phyloP scores from a whole-genome alignment of 2,797 vertebrate species.

The Vireo griseus region DNA sequence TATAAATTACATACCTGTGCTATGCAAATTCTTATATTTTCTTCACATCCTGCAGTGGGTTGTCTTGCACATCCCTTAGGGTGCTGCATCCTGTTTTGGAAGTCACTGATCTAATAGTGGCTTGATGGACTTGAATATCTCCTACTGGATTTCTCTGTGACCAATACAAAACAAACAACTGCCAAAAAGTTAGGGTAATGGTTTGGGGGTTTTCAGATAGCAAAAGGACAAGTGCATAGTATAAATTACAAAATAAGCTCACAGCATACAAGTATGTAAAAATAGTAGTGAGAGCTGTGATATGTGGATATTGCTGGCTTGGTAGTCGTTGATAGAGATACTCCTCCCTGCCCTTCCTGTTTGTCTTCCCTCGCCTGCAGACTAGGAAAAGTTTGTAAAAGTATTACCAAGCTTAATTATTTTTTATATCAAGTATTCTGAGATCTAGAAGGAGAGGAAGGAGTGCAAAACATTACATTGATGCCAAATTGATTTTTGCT shows the following conservation, averaged over 20 bases:
- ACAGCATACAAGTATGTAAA: not conserved
- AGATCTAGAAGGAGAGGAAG: not conserved
- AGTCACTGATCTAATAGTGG: not conserved
- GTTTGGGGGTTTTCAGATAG: not conserved
- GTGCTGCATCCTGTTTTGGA: not conserved
- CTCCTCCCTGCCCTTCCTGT: not conserved
- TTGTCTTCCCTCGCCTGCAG: not conserved
- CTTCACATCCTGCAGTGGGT: not conserved
- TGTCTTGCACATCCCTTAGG: not conserved
- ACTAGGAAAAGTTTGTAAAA: not conserved
- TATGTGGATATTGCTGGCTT: not conserved
- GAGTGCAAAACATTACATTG: not conserved
- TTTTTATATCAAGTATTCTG: not conserved
- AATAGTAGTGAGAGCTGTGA: not conserved
- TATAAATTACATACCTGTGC: not conserved
- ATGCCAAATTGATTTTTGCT: not conserved
- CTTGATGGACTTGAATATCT: not conserved
- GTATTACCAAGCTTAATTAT: not conserved
- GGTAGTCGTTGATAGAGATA: accelerated
- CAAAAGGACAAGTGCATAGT: not conserved
- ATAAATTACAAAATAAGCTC: not conserved
- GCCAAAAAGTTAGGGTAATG: not conserved
- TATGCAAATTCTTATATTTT: not conserved
- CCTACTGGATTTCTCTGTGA: not conserved
- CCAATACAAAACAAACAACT: not conserved